A percentile compares a stretch with the other conserved stretches of the same genome.
These are phyloP conservation scores for Myiopsitta monachus DNA, from an alignment of 2,113 vertebrate genomes.

Conservation along the genomic window DNA sequence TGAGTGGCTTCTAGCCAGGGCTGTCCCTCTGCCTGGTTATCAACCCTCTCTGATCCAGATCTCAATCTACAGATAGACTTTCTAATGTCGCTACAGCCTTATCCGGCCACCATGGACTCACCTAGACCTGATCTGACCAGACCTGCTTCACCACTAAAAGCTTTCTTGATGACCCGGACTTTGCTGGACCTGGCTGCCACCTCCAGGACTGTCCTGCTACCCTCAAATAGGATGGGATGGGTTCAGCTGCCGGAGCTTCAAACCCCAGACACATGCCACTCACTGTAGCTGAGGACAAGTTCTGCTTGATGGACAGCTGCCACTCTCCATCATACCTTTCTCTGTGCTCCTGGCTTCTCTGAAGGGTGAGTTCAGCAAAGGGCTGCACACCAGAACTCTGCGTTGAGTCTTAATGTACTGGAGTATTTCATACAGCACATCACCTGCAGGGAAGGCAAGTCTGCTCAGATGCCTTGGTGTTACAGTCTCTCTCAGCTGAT, in stretches of 20 bases:
- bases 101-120: not conserved
- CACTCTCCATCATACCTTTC: slow-evolving; percentile 16
- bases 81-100: fast-evolving
- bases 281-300: not conserved
- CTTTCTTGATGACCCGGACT: not conserved
- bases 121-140: not conserved
- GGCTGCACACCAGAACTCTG: slow-evolving; percentile 68
- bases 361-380: slow-evolving; percentile 27
- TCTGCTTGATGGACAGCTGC: not conserved
- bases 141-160: not conserved
- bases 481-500: fast-evolving
- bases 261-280: not conserved
- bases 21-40: not conserved
- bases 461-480: not conserved
- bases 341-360: not conserved
- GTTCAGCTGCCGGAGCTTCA: not conserved
- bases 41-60: not conserved
- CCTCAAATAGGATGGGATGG: not conserved
- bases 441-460: slow-evolving; percentile 72
- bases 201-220: not conserved
- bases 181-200: not conserved
- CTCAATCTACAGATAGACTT: not conserved
- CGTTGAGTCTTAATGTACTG: slow-evolving; percentile 86
- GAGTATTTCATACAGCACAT: slow-evolving; percentile 91
- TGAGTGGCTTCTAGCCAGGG: not conserved